Evolutionary conservation across 1,140 invertebrate species (phyloP).

Genomic region (Panulirus ornatus): DNA sequence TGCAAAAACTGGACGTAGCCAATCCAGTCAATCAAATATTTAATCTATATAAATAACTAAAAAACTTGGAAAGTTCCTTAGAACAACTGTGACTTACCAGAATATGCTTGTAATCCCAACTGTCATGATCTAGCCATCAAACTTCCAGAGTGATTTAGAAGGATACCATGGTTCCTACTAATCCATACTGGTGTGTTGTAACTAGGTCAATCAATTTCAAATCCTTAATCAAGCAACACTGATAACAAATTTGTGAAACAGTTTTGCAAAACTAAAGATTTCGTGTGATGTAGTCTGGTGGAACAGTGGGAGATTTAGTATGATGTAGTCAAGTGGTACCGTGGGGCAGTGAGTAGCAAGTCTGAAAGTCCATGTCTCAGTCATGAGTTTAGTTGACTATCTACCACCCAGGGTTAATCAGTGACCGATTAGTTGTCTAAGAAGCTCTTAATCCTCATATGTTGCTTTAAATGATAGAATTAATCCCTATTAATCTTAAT

Average conservation of each 20-base stretch:
- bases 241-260: slow-evolving; percentile 12
- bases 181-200: slow-evolving; percentile 34
- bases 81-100: slow-evolving; percentile 51
- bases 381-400: slow-evolving; percentile 72
- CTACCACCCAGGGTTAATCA: slow-evolving; percentile 73
- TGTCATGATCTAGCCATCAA: slow-evolving; percentile 50
- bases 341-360: slow-evolving; percentile 58
- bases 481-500: slow-evolving; percentile 73
- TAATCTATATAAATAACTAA: slow-evolving; percentile 35
- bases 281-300: slow-evolving; percentile 43
- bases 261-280: slow-evolving; percentile 57
- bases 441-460: slow-evolving; percentile 73
- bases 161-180: slow-evolving; percentile 7
- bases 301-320: slow-evolving; percentile 49
- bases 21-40: slow-evolving; percentile 40
- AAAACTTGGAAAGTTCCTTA: slow-evolving; percentile 5
- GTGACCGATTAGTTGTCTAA: slow-evolving; percentile 71
- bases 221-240: slow-evolving; percentile 52
- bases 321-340: slow-evolving; percentile 40
- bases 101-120: slow-evolving; percentile 33
- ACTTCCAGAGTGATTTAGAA: slow-evolving; percentile 1
- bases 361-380: slow-evolving; percentile 68
- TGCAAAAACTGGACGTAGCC: slow-evolving; percentile 42
- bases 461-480: slow-evolving; percentile 70
- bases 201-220: slow-evolving; percentile 43